Conservation (phyloP, 2,113 vertebrate genomes). For the Morone saxatilis region DNA sequence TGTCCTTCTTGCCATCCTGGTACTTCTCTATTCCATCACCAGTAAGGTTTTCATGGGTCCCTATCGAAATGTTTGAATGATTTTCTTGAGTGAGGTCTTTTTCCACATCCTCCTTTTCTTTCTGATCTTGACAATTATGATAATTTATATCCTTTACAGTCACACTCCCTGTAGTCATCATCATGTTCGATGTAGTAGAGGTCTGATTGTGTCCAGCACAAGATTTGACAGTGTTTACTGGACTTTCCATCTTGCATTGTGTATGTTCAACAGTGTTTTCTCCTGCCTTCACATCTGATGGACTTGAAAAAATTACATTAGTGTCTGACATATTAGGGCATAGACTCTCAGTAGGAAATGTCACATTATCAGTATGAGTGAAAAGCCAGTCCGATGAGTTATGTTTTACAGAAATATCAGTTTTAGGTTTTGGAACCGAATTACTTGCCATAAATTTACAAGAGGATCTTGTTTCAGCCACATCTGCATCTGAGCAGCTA, state of each 20-base stretch:
- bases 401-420: conserved; percentile 23
- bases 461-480: conserved; percentile 54
- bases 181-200: conserved; percentile 1
- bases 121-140: conserved; percentile 17
- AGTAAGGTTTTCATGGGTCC: conserved; percentile 34
- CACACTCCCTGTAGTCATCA: conserved; percentile 7
- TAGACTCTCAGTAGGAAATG: conserved; percentile 23
- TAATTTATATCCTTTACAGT: not conserved
- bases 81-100: not conserved
- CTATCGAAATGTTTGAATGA: conserved; percentile 6
- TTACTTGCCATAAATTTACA: conserved; percentile 65
- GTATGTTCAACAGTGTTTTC: conserved; percentile 30
- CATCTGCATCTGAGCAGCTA: conserved; percentile 79
- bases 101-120: conserved; percentile 20
- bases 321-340: conserved; percentile 29
- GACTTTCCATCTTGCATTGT: conserved; percentile 18
- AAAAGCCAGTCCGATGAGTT: conserved; percentile 56
- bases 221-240: not conserved
- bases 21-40: not conserved
- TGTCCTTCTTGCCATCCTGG: conserved; percentile 1
- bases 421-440: conserved; percentile 46
- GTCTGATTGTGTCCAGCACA: not conserved
- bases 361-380: conserved; percentile 23
- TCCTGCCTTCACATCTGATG: conserved; percentile 22
- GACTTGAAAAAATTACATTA: conserved; percentile 1